Evolutionary conservation across 30 jellyfish, hydroid and myxozoan species (phyloP).

Genomic region (Aurelia sp.): DNA sequence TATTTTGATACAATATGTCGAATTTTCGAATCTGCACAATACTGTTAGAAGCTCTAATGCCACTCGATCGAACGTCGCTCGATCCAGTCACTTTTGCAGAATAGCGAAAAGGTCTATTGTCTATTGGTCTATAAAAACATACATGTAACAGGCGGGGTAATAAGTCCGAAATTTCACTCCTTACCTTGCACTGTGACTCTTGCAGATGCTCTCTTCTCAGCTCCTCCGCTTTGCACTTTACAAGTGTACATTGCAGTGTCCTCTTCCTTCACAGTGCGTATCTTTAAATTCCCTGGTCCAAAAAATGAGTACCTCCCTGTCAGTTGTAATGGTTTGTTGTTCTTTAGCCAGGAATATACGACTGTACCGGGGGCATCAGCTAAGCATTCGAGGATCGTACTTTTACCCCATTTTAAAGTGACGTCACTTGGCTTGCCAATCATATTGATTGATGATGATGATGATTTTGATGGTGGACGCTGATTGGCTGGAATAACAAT

Average conservation of each 20-base stretch:
- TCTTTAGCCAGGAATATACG: slow-evolving; percentile 75
- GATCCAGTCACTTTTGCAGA: too few relatives aligned
- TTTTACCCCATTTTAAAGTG: slow-evolving; percentile 75
- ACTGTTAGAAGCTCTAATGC: too few relatives aligned
- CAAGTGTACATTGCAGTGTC: slow-evolving; percentile 83
- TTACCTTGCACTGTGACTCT: slow-evolving; percentile 73
- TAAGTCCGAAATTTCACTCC: not conserved
- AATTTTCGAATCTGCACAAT: too few relatives aligned
- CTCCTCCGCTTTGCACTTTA: slow-evolving; percentile 79
- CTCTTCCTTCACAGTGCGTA: slow-evolving; percentile 62
- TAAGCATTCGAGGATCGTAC: slow-evolving; percentile 86
- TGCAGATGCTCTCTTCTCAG: slow-evolving; percentile 73
- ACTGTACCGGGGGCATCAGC: slow-evolving; percentile 89
- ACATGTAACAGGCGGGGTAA: not conserved
- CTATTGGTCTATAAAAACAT: too few relatives aligned
- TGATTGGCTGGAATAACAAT: slow-evolving; percentile 32
- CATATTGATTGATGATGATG: slow-evolving; percentile 39
- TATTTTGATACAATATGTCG: too few relatives aligned
- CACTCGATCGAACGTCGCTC: too few relatives aligned
- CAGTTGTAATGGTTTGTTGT: slow-evolving; percentile 53
- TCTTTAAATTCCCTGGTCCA: slow-evolving; percentile 81
- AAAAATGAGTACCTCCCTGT: slow-evolving; percentile 52
- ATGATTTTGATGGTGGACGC: slow-evolving; percentile 24
- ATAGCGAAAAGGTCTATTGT: too few relatives aligned
- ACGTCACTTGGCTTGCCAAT: slow-evolving; percentile 78